Base-by-base conservation (phyloP, 2,888 invertebrate genomes). In the Argyresthia albistria region DNA sequence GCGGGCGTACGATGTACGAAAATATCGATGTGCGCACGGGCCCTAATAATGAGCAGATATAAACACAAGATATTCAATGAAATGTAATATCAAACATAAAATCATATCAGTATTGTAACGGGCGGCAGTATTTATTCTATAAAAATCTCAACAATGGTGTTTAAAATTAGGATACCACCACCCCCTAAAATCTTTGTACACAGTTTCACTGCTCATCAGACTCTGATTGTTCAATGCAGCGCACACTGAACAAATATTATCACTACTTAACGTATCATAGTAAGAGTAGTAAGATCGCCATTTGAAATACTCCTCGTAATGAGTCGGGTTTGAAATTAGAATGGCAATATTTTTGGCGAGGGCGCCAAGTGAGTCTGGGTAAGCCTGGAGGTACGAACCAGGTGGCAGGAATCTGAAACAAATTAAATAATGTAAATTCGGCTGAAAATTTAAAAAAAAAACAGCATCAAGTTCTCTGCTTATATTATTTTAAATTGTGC, bases 371-470 rank as follows among this genome's bases (percentile, higher is more conserved):
- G 56, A 59, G 3, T 62, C 57, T 4, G 59, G 60, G 0, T 60
- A 59, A 0, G 70, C 78, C 54, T 84, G 69, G 10, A 86, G 55
- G 54, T 83, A 86, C 0, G 83, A 79, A 0, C 71, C 72, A 0
- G 80, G 83, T 1, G 86, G 83, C 6, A 86, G 72, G 56, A 82
- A 86, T 55, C 84, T 86, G 74, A 1, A 68, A 64, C 37, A 42
- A 52, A 25, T 25, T 4, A 25, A 25, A n/a, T n/a, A n/a, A n/a
- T n/a, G n/a, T n/a, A n/a, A n/a, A n/a, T n/a, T n/a, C n/a, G n/a
- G n/a, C n/a, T n/a, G n/a, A n/a, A n/a, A n/a, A n/a, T n/a, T n/a
- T n/a, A n/a, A n/a, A n/a, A n/a, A n/a, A n/a, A n/a, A n/a, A n/a
- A n/a, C n/a, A n/a, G n/a, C n/a, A n/a, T n/a, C n/a, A n/a, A n/a